Conservation (phyloP, 2,113 vertebrate species). For the Burhinus oedicnemus region DNA sequence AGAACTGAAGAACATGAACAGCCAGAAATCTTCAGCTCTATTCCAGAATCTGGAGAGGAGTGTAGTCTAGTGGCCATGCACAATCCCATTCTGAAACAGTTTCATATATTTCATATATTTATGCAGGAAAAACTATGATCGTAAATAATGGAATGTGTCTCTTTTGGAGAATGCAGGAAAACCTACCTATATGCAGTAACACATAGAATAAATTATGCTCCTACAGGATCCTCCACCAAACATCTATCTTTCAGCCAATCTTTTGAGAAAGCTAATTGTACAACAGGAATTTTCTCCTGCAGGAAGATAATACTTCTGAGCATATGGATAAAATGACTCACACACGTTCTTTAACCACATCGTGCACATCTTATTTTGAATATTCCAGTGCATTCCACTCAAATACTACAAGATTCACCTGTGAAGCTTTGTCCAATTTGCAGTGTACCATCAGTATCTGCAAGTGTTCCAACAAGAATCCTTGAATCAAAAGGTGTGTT, state of each 20-base stretch:
- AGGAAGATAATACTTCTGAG: background rate
- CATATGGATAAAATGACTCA: background rate
- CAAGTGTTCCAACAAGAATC: slow-evolving; percentile 74
- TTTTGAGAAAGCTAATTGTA: background rate
- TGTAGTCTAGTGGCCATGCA: background rate
- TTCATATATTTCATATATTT: background rate
- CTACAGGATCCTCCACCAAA: background rate
- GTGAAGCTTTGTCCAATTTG: slow-evolving; percentile 84
- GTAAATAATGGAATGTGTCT: background rate
- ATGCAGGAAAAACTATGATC: background rate
- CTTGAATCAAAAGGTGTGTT: slow-evolving; percentile 83
- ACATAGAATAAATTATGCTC: background rate
- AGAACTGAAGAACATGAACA: background rate
- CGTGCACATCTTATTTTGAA: background rate
- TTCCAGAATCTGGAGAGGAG: background rate
- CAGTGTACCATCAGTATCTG: slow-evolving; percentile 72
- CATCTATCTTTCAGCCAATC: background rate
- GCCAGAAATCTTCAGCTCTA: background rate
- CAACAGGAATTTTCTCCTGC: background rate
- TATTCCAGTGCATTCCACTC: background rate
- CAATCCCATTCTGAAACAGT: background rate
- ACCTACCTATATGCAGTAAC: background rate
- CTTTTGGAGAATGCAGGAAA: background rate
- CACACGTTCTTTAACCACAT: background rate
- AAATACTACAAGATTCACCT: slow-evolving; percentile 75